A percentile compares a stretch with the other conserved stretches of the same genome.
phyloP scores from a whole-genome alignment of 37 sponge, comb jelly and placozoan genomes.

The Haliclona indistincta region DNA sequence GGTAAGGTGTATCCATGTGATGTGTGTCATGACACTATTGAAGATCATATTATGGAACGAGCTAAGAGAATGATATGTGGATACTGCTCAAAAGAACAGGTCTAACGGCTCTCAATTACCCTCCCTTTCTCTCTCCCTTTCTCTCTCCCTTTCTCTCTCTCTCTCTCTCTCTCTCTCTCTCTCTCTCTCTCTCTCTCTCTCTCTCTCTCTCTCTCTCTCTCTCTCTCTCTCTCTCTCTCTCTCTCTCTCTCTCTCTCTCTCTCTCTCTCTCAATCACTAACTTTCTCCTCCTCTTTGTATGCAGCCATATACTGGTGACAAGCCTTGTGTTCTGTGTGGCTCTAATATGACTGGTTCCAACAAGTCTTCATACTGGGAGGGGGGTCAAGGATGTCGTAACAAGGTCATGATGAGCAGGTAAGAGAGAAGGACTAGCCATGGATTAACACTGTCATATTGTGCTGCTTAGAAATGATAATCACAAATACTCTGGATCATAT shows the following conservation, averaged over 20 bases:
- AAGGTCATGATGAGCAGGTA: constrained; percentile 75
- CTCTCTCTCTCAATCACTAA: constrained; percentile 6
- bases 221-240: constrained; percentile 1
- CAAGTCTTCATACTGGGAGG: constrained; percentile 70
- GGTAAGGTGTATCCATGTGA: constrained; percentile 85
- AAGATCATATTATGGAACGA: constrained; percentile 74
- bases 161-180: constrained; percentile 28
- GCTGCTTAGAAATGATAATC: not conserved
- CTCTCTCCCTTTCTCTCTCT: constrained; percentile 8
- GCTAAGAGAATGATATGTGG: constrained; percentile 90
- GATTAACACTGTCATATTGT: constrained; percentile 39
- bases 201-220: constrained; percentile 13
- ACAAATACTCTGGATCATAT: not conserved
- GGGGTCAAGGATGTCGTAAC: constrained; percentile 80
- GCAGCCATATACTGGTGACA: constrained; percentile 40
- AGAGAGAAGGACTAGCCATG: constrained; percentile 28
- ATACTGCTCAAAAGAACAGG: constrained; percentile 79
- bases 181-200: constrained; percentile 16
- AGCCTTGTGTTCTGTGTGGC: constrained; percentile 61
- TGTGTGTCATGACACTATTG: constrained; percentile 70
- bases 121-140: not conserved
- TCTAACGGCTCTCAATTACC: not conserved
- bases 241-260: constrained; percentile 18
- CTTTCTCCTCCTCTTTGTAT: not conserved
- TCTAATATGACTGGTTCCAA: constrained; percentile 29